These are phyloP conservation scores for Phymanthus crucifer DNA, from an alignment of 92 coral and sea anemone species.

Conservation along the genomic window DNA sequence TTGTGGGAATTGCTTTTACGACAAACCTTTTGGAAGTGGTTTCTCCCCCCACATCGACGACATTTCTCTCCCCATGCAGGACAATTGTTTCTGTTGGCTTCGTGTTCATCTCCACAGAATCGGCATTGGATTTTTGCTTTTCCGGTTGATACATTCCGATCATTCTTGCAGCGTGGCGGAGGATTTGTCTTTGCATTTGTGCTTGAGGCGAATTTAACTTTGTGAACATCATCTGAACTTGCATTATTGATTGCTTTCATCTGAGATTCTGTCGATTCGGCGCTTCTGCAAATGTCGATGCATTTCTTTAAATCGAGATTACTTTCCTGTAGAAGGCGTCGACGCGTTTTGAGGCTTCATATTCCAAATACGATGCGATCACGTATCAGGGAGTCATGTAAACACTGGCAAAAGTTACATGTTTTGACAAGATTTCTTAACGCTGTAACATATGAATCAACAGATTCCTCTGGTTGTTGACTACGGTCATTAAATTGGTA, in stretches of 20 bases:
- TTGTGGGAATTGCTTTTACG: no score
- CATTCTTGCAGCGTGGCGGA: no score
- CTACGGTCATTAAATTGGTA: constrained; percentile 41
- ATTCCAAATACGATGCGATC: constrained; percentile 58
- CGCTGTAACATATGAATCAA: constrained; percentile 42
- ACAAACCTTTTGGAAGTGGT: no score
- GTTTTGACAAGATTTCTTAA: constrained; percentile 39
- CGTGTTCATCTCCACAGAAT: no score
- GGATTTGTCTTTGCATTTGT: no score
- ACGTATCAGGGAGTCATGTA: constrained; percentile 31
- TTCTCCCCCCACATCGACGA: no score
- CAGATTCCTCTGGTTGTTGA: constrained; percentile 37
- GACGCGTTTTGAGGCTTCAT: not conserved
- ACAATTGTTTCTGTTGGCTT: no score
- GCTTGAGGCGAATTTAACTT: no score
- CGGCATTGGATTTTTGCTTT: no score
- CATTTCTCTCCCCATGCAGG: no score
- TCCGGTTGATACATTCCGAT: no score
- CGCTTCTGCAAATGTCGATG: constrained; percentile 15
- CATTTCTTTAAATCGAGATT: not conserved
- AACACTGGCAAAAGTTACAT: constrained; percentile 56
- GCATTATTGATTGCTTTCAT: constrained; percentile 11
- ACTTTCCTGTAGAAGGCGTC: not conserved
- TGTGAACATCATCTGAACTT: no score
- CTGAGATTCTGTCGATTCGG: constrained; percentile 3